Percentiles rank a stretch among this genome's conserved stretches.
Evolutionary conservation across 2,797 vertebrate genomes (phyloP).

Genomic region (Alca torda): DNA sequence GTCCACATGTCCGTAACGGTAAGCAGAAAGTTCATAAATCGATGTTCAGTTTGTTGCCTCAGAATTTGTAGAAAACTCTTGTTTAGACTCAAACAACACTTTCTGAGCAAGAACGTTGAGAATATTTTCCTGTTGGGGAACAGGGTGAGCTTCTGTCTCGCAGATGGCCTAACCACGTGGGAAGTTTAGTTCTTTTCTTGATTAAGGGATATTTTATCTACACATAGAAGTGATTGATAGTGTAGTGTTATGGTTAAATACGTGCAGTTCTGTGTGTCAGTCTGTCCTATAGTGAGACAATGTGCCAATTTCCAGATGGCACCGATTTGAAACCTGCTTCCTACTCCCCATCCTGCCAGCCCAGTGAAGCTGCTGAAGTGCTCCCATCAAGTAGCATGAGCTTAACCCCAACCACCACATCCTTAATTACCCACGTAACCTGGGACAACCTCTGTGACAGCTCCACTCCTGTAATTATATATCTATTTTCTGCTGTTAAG

Average conservation of each 20-base stretch:
- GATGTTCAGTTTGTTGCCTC: not conserved
- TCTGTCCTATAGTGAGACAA: not conserved
- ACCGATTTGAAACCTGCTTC: not conserved
- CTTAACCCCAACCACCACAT: not conserved
- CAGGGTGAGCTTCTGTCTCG: not conserved
- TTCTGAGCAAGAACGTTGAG: not conserved
- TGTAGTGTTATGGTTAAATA: not conserved
- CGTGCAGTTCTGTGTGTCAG: not conserved
- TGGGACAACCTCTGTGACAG: not conserved
- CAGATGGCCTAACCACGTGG: not conserved
- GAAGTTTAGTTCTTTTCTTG: not conserved
- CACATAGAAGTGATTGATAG: not conserved
- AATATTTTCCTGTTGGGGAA: not conserved
- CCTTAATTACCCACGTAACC: rapidly evolving
- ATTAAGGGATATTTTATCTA: not conserved
- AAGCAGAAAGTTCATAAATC: not conserved
- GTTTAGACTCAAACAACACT: not conserved
- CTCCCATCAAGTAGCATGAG: not conserved
- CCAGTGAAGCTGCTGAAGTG: not conserved
- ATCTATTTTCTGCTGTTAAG: not conserved
- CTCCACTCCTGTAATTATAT: not conserved
- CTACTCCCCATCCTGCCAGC: not conserved
- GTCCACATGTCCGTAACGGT: rapidly evolving
- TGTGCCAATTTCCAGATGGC: not conserved
- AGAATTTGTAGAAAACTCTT: too few species aligned